phyloP scores from a whole-genome alignment of 2,888 invertebrate genomes.

The Itoplectis maculator region DNA sequence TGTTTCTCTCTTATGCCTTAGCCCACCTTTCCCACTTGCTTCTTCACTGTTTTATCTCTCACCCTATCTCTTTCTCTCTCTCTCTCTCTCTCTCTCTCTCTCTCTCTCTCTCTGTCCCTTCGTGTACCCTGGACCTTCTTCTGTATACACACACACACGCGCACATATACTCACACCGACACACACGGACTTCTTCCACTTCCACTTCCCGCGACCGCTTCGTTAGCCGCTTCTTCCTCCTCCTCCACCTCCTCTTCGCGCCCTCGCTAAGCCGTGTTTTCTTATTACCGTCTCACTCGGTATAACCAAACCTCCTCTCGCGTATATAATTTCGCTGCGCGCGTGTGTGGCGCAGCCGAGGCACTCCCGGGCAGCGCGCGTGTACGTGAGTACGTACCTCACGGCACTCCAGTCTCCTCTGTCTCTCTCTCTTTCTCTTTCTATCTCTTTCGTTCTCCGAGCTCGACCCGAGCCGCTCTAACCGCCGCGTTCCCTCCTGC shows the following conservation, averaged over 20 bases:
- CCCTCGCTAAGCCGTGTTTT: slow-evolving; percentile 61
- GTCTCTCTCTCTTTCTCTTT: slow-evolving; percentile 29
- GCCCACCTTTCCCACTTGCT: slow-evolving; percentile 10
- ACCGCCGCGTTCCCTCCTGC: slow-evolving; percentile 36
- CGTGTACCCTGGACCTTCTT: slow-evolving; percentile 11
- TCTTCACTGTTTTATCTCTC: slow-evolving; percentile 23
- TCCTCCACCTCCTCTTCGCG: slow-evolving; percentile 51
- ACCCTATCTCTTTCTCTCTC: background rate
- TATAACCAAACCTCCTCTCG: slow-evolving; percentile 75
- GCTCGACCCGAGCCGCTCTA: slow-evolving; percentile 62
- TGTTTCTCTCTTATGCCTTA: slow-evolving; percentile 46
- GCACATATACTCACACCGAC: slow-evolving; percentile 28
- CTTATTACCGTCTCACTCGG: slow-evolving; percentile 84
- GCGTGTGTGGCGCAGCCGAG: slow-evolving; percentile 82
- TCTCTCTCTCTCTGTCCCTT: slow-evolving; percentile 4
- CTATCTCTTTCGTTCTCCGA: slow-evolving; percentile 50
- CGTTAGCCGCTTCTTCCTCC: slow-evolving; percentile 64
- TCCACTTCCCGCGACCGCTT: too few relatives aligned
- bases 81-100: background rate
- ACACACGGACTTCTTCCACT: slow-evolving; percentile 67
- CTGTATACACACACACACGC: slow-evolving; percentile 73
- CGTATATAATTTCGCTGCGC: slow-evolving; percentile 71
- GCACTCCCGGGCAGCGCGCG: slow-evolving; percentile 83
- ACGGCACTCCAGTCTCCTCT: slow-evolving; percentile 76
- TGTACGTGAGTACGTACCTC: slow-evolving; percentile 71